A percentile compares a stretch with the other conserved stretches of the same genome.
Conservation (phyloP, 2,888 invertebrate species). For the Tenthredo notha region DNA sequence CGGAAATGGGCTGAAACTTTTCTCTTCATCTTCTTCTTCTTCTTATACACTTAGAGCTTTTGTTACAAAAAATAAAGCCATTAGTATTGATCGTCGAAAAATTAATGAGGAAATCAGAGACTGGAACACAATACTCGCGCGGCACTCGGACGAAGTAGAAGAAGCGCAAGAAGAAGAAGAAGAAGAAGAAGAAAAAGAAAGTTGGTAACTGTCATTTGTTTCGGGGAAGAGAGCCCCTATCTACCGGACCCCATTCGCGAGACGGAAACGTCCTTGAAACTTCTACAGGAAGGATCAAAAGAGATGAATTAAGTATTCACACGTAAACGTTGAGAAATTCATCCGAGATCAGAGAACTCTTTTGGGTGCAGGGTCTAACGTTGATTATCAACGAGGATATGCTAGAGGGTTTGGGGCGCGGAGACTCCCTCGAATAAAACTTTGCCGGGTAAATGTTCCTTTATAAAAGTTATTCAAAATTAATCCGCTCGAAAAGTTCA, state of each 20-base stretch:
- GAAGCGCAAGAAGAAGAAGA: not conserved
- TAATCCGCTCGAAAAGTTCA: not conserved
- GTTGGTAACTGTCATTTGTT: constrained; percentile 58
- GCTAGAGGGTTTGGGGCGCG: not conserved
- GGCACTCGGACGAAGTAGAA: not conserved
- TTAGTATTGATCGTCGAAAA: constrained; percentile 64
- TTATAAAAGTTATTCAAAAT: constrained; percentile 4
- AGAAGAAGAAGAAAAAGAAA: constrained; percentile 51
- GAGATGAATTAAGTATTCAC: constrained; percentile 10
- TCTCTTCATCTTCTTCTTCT: not conserved
- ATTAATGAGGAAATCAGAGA: constrained; percentile 75
- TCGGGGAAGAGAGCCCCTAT: constrained; percentile 47
- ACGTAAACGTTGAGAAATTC: not conserved
- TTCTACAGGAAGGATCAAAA: constrained; percentile 34
- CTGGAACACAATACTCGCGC: constrained; percentile 63
- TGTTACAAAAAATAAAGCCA: constrained; percentile 57
- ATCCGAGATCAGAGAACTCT: constrained; percentile 2
- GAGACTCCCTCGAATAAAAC: not conserved
- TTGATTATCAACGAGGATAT: constrained; percentile 8
- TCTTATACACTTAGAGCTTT: not conserved
- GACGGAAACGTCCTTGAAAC: not conserved
- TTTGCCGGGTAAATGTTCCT: not conserved
- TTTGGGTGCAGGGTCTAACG: not conserved
- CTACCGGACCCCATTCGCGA: not conserved
- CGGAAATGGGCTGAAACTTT: not conserved